A percentile compares a stretch with the other conserved stretches of the same genome.
Evolutionary conservation across 2,797 vertebrate species (phyloP).

Genomic region (Scolopax rusticola): DNA sequence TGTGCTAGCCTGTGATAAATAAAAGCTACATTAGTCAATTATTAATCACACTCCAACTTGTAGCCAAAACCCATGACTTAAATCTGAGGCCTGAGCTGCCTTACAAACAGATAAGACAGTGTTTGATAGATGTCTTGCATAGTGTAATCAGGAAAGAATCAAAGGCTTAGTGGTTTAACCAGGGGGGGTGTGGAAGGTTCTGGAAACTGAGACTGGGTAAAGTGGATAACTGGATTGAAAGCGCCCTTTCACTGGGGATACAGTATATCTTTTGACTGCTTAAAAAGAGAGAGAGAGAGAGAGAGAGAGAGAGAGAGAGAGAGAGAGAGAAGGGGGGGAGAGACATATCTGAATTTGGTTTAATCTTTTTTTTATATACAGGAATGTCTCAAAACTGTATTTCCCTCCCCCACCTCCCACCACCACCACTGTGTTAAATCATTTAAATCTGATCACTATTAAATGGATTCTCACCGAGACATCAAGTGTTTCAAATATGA

Average conservation of each 20-base stretch:
- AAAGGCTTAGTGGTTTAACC: conserved; percentile 79
- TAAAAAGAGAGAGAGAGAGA: background rate
- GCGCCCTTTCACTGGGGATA: conserved; percentile 71
- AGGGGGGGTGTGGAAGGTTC: conserved; percentile 79
- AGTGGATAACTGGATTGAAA: conserved; percentile 74
- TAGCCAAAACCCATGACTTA: conserved; percentile 86
- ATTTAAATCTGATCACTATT: conserved; percentile 77
- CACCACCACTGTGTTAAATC: conserved; percentile 67
- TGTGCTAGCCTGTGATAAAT: conserved; percentile 88
- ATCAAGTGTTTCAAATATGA: conserved; percentile 77
- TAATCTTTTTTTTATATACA: conserved; percentile 64
- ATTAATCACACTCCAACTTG: conserved; percentile 89
- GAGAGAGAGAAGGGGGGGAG: background rate
- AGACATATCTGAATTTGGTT: conserved; percentile 60
- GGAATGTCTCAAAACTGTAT: conserved; percentile 56
- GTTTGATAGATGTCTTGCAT: conserved; percentile 83
- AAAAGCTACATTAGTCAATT: conserved; percentile 89
- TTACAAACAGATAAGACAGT: conserved; percentile 86
- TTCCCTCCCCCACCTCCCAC: conserved; percentile 62
- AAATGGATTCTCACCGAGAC: conserved; percentile 75
- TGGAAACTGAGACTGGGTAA: conserved; percentile 74
- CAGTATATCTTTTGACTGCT: conserved; percentile 65
- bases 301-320: background rate
- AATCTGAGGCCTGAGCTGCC: conserved; percentile 86
- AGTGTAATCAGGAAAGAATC: conserved; percentile 81